phyloP scores from a whole-genome alignment of 2,797 vertebrate species.

The Steatocranus sp. region DNA sequence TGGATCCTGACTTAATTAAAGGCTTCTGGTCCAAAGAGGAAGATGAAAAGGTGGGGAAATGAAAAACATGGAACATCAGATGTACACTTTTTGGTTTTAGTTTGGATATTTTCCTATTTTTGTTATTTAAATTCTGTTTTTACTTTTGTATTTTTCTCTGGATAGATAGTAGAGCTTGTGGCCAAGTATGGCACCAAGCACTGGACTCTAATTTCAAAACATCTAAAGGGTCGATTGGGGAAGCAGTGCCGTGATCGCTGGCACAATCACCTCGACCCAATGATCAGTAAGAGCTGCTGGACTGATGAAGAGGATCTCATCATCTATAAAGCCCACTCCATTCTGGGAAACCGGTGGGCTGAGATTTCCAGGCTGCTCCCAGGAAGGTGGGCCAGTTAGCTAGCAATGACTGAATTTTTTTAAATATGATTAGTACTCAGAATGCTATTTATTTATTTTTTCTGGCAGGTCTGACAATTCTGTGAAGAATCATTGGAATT shows the following conservation, averaged over 20 bases:
- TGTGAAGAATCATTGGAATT: conserved; percentile 95
- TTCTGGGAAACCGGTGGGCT: conserved; percentile 91
- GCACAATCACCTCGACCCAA: conserved; percentile 90
- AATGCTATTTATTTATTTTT: neutral
- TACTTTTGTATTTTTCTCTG: neutral
- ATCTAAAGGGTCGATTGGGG: conserved; percentile 84
- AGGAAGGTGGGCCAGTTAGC: conserved; percentile 78
- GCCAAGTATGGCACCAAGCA: conserved; percentile 83
- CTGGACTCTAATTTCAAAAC: conserved; percentile 85
- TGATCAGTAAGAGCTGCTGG: conserved; percentile 88
- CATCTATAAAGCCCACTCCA: conserved; percentile 86
- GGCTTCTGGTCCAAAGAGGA: conserved; percentile 91
- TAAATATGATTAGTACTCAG: neutral
- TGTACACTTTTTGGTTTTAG: neutral
- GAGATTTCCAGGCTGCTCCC: conserved; percentile 93
- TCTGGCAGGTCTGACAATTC: conserved; percentile 84
- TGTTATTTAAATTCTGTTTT: neutral
- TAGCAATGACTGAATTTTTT: neutral
- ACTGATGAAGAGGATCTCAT: conserved; percentile 89
- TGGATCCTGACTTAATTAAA: conserved; percentile 85
- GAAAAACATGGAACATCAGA: neutral
- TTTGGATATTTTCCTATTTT: neutral
- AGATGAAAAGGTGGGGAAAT: conserved; percentile 82
- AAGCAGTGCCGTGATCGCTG: conserved; percentile 95
- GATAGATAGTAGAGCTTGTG: conserved; percentile 87